Base-by-base conservation (phyloP, 2,113 vertebrate species). In the Rutilus rutilus region DNA sequence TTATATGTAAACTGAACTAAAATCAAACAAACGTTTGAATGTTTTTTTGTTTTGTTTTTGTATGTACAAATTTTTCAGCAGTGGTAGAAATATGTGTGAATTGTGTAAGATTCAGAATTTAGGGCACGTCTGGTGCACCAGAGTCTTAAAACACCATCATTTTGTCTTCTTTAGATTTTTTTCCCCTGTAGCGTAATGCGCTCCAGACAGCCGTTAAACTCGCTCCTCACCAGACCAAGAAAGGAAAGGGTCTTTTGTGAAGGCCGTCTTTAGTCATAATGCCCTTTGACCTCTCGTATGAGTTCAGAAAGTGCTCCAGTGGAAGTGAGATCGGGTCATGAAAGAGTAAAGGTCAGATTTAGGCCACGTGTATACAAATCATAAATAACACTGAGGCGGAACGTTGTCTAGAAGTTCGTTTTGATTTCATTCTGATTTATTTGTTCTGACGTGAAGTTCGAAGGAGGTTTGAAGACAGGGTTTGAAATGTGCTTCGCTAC, bases 171-270 rank as follows among this genome's bases (percentile, higher is more conserved):
- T 60, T 60, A 8, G 30, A 59, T 11, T 33, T 21, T 23, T 39
- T 39, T 0, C 3, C 17, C 19, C 23, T 27, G 6, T 79, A 6
- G 12, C 6, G 4, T 79, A 64, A 96, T 47, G 79, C 39, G 86
- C 64, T 27, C 82, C 79, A 50, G 21, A 93, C 78, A 80, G 54
- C 54, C 14, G 1, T 60, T 25, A 42, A 62, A 62, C 27, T 69
- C 12, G 14, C 59, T 30, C 57, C 89, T 86, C 89, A 36, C 5
- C 0, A 27, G 71, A 78, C 69, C 64, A 21, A 4, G 7, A 71
- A 33, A 21, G 79, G 23, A 83, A 5, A 87, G 87, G 50, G 12
- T 27, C 42, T 47, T 60, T 52, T 45, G 15, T 30, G 27, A 45
- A 62, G 19, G 52, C 0, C 0, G 1, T 30, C 12, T 79, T 47